Base-by-base conservation (phyloP, 2,113 vertebrate genomes). In the Crocuta crocuta region DNA sequence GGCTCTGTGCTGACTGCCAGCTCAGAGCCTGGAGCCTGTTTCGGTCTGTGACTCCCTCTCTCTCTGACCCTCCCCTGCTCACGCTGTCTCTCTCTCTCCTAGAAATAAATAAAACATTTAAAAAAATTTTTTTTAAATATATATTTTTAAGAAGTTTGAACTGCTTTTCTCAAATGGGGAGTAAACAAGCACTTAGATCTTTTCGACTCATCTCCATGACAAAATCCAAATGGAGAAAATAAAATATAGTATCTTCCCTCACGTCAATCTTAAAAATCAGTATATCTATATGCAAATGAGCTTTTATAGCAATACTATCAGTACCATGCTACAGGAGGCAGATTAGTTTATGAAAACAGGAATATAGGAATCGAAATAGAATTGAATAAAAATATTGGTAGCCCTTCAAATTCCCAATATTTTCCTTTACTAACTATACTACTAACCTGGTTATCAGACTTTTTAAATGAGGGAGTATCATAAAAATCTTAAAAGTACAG, bases 221-320 rank as follows among this genome's bases (percentile, higher is more conserved):
- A 81, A 85, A 96, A 65, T 53, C 94, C 50, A 82, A 93, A 35
- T 78, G 55, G 28, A 79, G 50, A 91, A 88, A 78, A 43, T 58
- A 78, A 82, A 91, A 91, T 89, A 89, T 28, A 80, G 93, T 97
- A 74, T 68, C 15, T 95, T 73, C 55, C 89, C n/a, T 68, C 39
- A 26, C 8, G 16, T 39, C n/a, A 58, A 17, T 26, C 73, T 74
- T 73, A 94, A 95, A 96, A 95, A 85, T 82, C 55, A 80, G 35
- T 33, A 28, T 74, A 21, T 61, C 24, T 71, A 35, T 24, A 19
- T 13, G 12, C 39, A 95, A 96, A 85, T 15, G 79, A 35, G 16
- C 0, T 94, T 53, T 43, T 74, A 13, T 73, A 86, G 23, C 3
- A 10, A 7, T 39, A 31, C 1, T 39, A 87, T 92, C n/a, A 89